Conservation (phyloP, 1,140 invertebrate species). For the Adoxophyes honmai region DNA sequence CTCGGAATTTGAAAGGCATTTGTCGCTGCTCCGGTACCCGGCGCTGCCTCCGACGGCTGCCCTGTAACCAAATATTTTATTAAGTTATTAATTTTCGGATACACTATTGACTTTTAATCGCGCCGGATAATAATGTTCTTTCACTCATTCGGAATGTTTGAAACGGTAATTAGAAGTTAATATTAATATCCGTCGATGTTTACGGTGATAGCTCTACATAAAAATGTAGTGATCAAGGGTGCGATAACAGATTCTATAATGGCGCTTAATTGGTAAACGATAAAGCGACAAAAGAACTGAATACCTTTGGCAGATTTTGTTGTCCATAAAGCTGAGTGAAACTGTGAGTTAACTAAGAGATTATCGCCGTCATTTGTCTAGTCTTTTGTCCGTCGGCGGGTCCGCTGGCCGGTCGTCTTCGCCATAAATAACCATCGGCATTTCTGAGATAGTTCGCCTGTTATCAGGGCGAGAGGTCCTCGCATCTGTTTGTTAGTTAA, state of each 20-base stretch:
- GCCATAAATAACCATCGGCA: constrained; percentile 71
- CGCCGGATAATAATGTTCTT: not conserved
- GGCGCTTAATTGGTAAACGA: not conserved
- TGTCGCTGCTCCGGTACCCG: constrained; percentile 53
- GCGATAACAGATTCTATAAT: not conserved
- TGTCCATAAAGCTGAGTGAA: not conserved
- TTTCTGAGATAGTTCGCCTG: constrained; percentile 64
- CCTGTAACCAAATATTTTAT: constrained; percentile 47
- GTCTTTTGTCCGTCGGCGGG: constrained; percentile 58
- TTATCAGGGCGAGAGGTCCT: constrained; percentile 52
- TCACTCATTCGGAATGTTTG: not conserved
- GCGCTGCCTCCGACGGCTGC: constrained; percentile 51
- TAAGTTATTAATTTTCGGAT: constrained; percentile 45
- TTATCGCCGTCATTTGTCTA: constrained; percentile 70
- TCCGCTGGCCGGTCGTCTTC: constrained; percentile 42
- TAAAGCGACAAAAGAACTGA: not conserved
- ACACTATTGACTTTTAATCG: constrained; percentile 21
- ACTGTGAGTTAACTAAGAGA: constrained; percentile 42
- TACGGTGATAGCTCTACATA: constrained; percentile 4
- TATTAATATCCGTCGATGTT: constrained; percentile 7
- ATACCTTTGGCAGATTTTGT: not conserved
- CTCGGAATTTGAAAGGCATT: constrained; percentile 74
- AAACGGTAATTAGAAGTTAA: constrained; percentile 5
- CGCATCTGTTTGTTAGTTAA: constrained; percentile 65
- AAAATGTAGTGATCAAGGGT: not conserved